Conservation (phyloP, 1,140 invertebrate species). For the Trissolcus basalis region DNA sequence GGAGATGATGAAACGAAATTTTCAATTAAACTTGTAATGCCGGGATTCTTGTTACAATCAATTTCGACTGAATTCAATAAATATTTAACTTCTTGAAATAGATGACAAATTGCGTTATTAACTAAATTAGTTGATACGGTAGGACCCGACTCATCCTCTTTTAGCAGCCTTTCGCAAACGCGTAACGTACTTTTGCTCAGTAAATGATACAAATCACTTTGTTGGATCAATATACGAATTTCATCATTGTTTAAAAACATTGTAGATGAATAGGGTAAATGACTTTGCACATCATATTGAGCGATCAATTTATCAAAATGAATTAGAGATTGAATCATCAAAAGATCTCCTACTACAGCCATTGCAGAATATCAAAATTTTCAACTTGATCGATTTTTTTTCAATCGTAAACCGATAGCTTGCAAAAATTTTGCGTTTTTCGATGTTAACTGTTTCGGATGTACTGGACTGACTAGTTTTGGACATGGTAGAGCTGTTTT, state of each 20-base stretch:
- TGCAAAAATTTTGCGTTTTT: no score
- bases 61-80: no score
- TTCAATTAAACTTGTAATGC: no score
- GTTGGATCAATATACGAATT: slow-evolving; percentile 66
- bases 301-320: slow-evolving; percentile 60
- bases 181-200: slow-evolving; percentile 37
- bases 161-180: slow-evolving; percentile 25
- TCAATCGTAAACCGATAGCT: neutral
- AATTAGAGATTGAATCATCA: neutral
- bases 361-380: neutral
- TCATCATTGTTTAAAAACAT: slow-evolving; percentile 66
- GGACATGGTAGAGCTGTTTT: slow-evolving; percentile 3
- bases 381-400: no score
- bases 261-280: slow-evolving; percentile 64
- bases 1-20: no score
- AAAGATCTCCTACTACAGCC: neutral
- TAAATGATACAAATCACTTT: slow-evolving; percentile 41
- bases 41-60: no score
- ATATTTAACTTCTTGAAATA: no score
- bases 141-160: no score
- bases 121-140: no score
- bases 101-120: no score
- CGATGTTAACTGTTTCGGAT: no score
- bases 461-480: slow-evolving; percentile 13
- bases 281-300: slow-evolving; percentile 66